Evolutionary conservation across 2,888 invertebrate species (phyloP).

Genomic region (Ametastegia equiseti): DNA sequence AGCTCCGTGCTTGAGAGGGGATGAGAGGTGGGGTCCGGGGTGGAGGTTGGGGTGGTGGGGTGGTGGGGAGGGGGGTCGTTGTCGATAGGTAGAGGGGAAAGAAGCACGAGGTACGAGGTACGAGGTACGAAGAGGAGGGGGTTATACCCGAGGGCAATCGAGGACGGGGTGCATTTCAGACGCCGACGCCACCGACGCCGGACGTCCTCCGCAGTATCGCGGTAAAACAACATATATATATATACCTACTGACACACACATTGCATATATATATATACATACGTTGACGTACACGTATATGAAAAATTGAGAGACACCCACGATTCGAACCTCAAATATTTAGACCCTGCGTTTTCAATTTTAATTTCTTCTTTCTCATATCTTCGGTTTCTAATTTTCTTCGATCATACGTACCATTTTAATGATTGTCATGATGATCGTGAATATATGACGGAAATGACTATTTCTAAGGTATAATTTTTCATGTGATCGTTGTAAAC

Average conservation of each 20-base stretch:
- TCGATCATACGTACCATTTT: too few species aligned
- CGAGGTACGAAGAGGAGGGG: slow-evolving; percentile 11
- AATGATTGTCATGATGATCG: too few species aligned
- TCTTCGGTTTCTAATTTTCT: too few species aligned
- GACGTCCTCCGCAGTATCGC: slow-evolving; percentile 31
- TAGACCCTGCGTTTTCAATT: too few species aligned
- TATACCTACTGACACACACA: not conserved
- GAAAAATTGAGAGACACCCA: not conserved
- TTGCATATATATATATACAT: not conserved
- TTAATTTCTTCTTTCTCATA: too few species aligned
- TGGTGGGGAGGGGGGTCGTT: not conserved
- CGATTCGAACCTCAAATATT: not conserved
- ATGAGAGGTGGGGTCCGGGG: not conserved
- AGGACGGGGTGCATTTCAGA: slow-evolving; percentile 48
- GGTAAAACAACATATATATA: not conserved
- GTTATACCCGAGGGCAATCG: slow-evolving; percentile 48
- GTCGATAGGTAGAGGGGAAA: not conserved
- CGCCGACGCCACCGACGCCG: slow-evolving; percentile 49
- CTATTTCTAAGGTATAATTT: too few species aligned
- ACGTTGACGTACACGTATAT: not conserved
- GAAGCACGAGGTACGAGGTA: not conserved
- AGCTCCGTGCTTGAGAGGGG: slow-evolving; percentile 7
- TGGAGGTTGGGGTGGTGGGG: too few species aligned
- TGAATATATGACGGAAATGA: too few species aligned
- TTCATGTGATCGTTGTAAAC: too few species aligned